These are phyloP conservation scores for Eubasilissa regina DNA, from an alignment of 1,140 invertebrate species.

Conservation along the genomic window DNA sequence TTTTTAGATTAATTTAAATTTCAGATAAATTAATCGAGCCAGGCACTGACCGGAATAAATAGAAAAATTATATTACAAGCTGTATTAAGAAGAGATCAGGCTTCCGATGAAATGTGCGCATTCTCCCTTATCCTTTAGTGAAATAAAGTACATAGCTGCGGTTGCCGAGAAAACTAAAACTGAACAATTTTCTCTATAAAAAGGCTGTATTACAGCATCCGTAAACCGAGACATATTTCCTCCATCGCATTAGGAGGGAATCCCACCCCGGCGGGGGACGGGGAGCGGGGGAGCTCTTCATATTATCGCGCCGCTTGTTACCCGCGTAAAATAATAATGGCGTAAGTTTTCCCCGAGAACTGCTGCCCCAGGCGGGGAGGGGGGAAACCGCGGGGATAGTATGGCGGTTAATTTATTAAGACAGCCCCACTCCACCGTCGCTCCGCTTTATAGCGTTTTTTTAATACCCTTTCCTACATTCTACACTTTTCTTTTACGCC, in stretches of 20 bases:
- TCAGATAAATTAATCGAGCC: no score
- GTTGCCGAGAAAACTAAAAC: slow-evolving; percentile 44
- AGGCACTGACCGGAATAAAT: no score
- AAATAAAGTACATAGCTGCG: slow-evolving; percentile 40
- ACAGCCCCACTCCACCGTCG: slow-evolving; percentile 50
- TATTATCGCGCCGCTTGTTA: slow-evolving; percentile 74
- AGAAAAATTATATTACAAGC: no score
- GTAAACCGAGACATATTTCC: slow-evolving; percentile 58
- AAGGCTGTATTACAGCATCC: slow-evolving; percentile 40
- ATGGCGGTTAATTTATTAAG: slow-evolving; percentile 60
- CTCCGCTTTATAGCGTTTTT: slow-evolving; percentile 55
- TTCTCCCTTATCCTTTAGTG: slow-evolving; percentile 28
- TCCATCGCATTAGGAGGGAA: slow-evolving; percentile 48
- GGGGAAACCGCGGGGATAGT: slow-evolving; percentile 46
- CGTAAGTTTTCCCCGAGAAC: slow-evolving; percentile 66
- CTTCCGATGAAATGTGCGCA: not conserved
- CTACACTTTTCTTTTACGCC: slow-evolving; percentile 60
- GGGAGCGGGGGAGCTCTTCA: slow-evolving; percentile 58
- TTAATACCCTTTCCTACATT: slow-evolving; percentile 59
- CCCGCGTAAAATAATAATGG: slow-evolving; percentile 75
- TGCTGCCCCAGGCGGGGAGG: slow-evolving; percentile 15
- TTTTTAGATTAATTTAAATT: no score
- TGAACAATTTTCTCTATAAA: slow-evolving; percentile 43
- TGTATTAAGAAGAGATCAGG: not conserved
- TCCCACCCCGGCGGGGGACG: not conserved